phyloP scores from a whole-genome alignment of 2,113 vertebrate species.

The Sardina pilchardus region DNA sequence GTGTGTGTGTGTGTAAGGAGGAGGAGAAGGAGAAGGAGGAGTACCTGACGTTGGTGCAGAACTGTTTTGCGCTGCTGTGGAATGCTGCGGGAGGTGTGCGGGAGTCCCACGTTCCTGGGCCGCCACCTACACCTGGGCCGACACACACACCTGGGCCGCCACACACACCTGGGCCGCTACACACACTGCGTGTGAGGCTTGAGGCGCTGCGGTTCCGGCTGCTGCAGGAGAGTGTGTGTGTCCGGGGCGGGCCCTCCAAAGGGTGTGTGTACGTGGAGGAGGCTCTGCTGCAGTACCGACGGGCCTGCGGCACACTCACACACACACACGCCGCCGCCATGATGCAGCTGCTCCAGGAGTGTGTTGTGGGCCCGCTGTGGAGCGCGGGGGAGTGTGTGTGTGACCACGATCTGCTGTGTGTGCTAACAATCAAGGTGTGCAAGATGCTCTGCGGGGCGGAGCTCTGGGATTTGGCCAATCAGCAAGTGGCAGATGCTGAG shows the following conservation, averaged over 20 bases:
- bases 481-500: conserved; percentile 47
- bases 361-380: conserved; percentile 40
- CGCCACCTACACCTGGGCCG: neutral
- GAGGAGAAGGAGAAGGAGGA: conserved; percentile 76
- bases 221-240: conserved; percentile 67
- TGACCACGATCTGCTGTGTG: conserved; percentile 59
- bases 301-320: conserved; percentile 42
- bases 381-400: neutral
- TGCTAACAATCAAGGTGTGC: conserved; percentile 71
- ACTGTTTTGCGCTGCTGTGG: conserved; percentile 82
- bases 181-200: conserved; percentile 64
- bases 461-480: conserved; percentile 53
- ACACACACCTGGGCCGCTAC: neutral
- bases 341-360: conserved; percentile 51
- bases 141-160: conserved; percentile 18
- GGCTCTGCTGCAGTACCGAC: conserved; percentile 67
- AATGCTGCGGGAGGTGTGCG: conserved; percentile 38
- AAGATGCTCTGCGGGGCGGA: conserved; percentile 73
- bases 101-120: neutral
- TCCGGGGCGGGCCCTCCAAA: conserved; percentile 52
- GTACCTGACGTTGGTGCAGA: conserved; percentile 67
- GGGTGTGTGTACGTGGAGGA: conserved; percentile 68
- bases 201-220: conserved; percentile 80
- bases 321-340: conserved; percentile 70
- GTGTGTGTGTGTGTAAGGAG: conserved; percentile 48